Conservation (phyloP, 2,888 invertebrate species). For the Cinara cedri region DNA sequence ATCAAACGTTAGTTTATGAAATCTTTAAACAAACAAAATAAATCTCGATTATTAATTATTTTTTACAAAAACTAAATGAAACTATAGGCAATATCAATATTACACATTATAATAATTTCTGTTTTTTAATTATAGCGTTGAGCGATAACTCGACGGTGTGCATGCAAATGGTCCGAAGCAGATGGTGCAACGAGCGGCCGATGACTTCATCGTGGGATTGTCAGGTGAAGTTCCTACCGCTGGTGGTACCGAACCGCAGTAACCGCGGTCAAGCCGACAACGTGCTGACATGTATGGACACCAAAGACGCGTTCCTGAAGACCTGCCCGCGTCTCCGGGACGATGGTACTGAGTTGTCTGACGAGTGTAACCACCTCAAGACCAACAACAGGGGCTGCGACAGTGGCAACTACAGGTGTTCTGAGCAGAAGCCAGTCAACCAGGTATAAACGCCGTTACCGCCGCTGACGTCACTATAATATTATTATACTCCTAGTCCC, state of each 20-base stretch:
- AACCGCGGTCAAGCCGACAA: slow-evolving; percentile 34
- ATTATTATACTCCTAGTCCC: too few species aligned
- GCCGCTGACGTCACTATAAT: too few species aligned
- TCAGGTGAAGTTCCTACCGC: slow-evolving; percentile 39
- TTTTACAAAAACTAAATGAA: too few species aligned
- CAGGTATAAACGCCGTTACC: not conserved
- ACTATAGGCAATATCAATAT: too few species aligned
- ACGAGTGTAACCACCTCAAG: slow-evolving; percentile 42
- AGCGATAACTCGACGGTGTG: slow-evolving; percentile 23
- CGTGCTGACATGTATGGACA: slow-evolving; percentile 14
- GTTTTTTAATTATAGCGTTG: not conserved
- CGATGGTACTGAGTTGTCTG: slow-evolving; percentile 30
- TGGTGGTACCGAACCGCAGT: slow-evolving; percentile 34
- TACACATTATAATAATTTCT: not conserved
- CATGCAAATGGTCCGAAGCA: slow-evolving; percentile 36
- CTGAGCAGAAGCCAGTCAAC: slow-evolving; percentile 15
- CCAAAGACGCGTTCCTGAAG: slow-evolving; percentile 31
- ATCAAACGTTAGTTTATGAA: too few species aligned
- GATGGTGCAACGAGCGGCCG: slow-evolving; percentile 42
- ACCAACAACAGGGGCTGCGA: slow-evolving; percentile 38
- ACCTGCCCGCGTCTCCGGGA: slow-evolving; percentile 28
- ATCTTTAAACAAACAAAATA: too few species aligned
- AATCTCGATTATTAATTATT: too few species aligned
- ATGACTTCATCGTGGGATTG: slow-evolving; percentile 45
- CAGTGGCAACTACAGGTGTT: slow-evolving; percentile 17